These are phyloP conservation scores for Pseudomyrmex concolor DNA, from an alignment of 1,140 invertebrate species.

Conservation along the genomic window DNA sequence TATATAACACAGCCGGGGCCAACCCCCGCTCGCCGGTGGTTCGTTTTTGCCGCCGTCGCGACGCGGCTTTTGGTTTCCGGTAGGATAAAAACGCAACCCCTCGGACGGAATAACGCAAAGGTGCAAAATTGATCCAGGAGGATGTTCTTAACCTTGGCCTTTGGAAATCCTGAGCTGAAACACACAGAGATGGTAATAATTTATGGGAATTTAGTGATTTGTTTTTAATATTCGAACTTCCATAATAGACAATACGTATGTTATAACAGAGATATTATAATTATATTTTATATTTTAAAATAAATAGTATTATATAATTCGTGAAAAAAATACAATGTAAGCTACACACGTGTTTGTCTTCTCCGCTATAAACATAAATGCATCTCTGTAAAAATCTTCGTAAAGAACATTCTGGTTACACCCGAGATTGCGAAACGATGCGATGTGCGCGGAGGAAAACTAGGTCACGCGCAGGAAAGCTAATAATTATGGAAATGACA, in stretches of 20 bases:
- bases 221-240: background rate
- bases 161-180: background rate
- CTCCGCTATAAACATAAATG: background rate
- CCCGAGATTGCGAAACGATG: constrained; percentile 36
- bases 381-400: constrained; percentile 4
- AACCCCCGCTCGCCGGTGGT: constrained; percentile 38
- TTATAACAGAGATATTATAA: background rate
- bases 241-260: background rate
- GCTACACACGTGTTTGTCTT: background rate
- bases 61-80: constrained; percentile 41
- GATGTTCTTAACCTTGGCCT: background rate
- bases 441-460: background rate
- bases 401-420: background rate
- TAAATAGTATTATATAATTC: background rate
- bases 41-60: constrained; percentile 60
- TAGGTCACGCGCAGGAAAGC: constrained; percentile 38
- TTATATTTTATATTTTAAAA: background rate
- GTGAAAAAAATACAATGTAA: background rate
- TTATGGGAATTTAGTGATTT: background rate
- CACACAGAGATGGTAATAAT: constrained; percentile 5
- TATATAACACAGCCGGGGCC: constrained; percentile 45
- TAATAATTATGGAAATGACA: constrained; percentile 58
- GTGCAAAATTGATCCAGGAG: background rate
- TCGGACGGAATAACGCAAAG: constrained; percentile 21
- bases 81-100: constrained; percentile 3